phyloP scores from a whole-genome alignment of 2,888 invertebrate species.

The Automeris io region DNA sequence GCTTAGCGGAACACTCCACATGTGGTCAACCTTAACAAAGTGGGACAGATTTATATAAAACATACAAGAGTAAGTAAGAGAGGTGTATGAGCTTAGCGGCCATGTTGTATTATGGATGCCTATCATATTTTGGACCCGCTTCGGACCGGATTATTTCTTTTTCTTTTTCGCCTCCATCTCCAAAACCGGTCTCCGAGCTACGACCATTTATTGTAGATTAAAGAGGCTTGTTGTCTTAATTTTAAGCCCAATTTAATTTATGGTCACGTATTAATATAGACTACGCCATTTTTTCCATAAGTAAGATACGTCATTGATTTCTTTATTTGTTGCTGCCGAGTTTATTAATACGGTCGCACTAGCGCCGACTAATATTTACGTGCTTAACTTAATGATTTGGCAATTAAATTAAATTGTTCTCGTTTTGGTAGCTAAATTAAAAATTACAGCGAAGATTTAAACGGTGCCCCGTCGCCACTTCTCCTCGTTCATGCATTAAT shows the following conservation, averaged over 20 bases:
- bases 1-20: slow-evolving; percentile 77
- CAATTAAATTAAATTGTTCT: slow-evolving; percentile 75
- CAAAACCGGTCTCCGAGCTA: slow-evolving; percentile 68
- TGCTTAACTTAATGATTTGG: slow-evolving; percentile 75
- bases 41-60: slow-evolving; percentile 51
- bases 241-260: slow-evolving; percentile 76
- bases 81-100: slow-evolving; percentile 69
- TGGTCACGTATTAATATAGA: slow-evolving; percentile 67
- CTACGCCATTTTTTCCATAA: slow-evolving; percentile 56
- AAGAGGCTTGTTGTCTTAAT: slow-evolving; percentile 78
- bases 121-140: slow-evolving; percentile 77
- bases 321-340: slow-evolving; percentile 51
- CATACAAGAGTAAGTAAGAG: slow-evolving; percentile 45
- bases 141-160: slow-evolving; percentile 73
- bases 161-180: slow-evolving; percentile 69
- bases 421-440: slow-evolving; percentile 72
- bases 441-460: slow-evolving; percentile 63
- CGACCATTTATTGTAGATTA: slow-evolving; percentile 78
- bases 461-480: slow-evolving; percentile 33
- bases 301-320: slow-evolving; percentile 65
- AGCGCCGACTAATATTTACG: slow-evolving; percentile 69
- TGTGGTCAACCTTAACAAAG: slow-evolving; percentile 76
- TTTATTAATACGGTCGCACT: slow-evolving; percentile 62
- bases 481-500: slow-evolving; percentile 3
- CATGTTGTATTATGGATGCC: slow-evolving; percentile 78